Evolutionary conservation across 2,888 invertebrate genomes (phyloP).

Genomic region (Orchestes rusci): DNA sequence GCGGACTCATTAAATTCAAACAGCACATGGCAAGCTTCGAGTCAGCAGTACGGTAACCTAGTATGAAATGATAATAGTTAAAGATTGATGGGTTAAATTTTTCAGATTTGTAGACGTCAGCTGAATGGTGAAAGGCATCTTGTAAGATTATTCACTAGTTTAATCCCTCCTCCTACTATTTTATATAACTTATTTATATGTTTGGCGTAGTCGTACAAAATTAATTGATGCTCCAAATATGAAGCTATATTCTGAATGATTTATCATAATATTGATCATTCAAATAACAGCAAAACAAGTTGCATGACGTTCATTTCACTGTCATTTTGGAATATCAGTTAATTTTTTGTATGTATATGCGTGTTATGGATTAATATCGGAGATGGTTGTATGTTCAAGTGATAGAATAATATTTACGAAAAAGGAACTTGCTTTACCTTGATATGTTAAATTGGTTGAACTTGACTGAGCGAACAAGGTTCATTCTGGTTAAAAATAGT

Average conservation of each 20-base stretch:
- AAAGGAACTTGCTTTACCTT: conserved; percentile 20
- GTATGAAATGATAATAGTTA: conserved; percentile 38
- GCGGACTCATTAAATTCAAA: conserved; percentile 44
- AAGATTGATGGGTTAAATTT: conserved; percentile 33
- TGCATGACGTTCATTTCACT: not conserved
- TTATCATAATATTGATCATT: not conserved
- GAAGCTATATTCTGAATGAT: too few relatives aligned
- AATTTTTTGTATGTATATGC: conserved; percentile 20
- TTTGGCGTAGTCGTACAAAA: conserved; percentile 5
- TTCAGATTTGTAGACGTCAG: conserved; percentile 44
- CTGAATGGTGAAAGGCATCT: conserved; percentile 26
- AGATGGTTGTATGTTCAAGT: conserved; percentile 25
- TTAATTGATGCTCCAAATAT: too few relatives aligned
- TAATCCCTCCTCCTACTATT: conserved; percentile 33
- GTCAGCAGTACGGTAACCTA: conserved; percentile 39
- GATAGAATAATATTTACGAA: conserved; percentile 24
- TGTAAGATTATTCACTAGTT: conserved; percentile 29
- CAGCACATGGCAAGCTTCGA: conserved; percentile 41
- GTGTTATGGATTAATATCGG: conserved; percentile 21
- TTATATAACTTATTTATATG: conserved; percentile 22
- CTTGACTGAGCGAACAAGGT: conserved; percentile 23
- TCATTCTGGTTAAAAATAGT: conserved; percentile 19
- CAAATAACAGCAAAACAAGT: not conserved
- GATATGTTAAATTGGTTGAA: conserved; percentile 23
- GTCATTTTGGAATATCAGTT: not conserved